Evolutionary conservation across 2,888 invertebrate genomes (phyloP), one percentile per base, ranked within the genome.

Genomic region (Entomobrya proxima): DNA sequence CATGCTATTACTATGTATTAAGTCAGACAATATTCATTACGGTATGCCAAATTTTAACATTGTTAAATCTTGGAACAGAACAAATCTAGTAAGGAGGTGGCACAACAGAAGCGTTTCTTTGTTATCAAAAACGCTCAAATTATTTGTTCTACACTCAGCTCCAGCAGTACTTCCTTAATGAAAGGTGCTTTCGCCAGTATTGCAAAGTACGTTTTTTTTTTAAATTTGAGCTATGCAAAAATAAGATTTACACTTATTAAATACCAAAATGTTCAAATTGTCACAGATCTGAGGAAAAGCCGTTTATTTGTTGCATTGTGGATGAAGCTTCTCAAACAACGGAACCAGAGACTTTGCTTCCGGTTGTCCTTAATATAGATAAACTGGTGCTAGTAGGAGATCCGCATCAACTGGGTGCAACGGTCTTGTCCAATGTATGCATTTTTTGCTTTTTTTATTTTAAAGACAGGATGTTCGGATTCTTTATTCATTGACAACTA

Each of bases 251-350:
- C 7, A 44, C 13, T 44, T 11, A 44, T 11, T 44, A 15, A 11
- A 15, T n/a, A n/a, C n/a, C n/a, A n/a, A n/a, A n/a, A n/a, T n/a
- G n/a, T n/a, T n/a, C n/a, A n/a, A n/a, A n/a, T n/a, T n/a, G n/a
- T n/a, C n/a, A n/a, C n/a, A 52, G 50, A 32, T 21, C 32, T 0
- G 55, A 47, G 2, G 84, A 78, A 18, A 58, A 79, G n/a, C 50
- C 84, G 74, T 93, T 93, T 81, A 94, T 94, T 72, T 93, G 95
- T 84, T 96, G 96, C 90, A 95, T 97, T 78, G 94, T 97, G 77
- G 97, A 97, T 92, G 97, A 98, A 92, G 97, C 98, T 24, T 96
- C 96, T 0, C 97, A 97, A 91, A 96, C 96, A 88, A 95, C 94
- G 47, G 98, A 98, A 92, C 94, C 96, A 0, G 97, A 96, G 92